phyloP scores from a whole-genome alignment of 2,888 invertebrate genomes.

The Pheosia tremula region DNA sequence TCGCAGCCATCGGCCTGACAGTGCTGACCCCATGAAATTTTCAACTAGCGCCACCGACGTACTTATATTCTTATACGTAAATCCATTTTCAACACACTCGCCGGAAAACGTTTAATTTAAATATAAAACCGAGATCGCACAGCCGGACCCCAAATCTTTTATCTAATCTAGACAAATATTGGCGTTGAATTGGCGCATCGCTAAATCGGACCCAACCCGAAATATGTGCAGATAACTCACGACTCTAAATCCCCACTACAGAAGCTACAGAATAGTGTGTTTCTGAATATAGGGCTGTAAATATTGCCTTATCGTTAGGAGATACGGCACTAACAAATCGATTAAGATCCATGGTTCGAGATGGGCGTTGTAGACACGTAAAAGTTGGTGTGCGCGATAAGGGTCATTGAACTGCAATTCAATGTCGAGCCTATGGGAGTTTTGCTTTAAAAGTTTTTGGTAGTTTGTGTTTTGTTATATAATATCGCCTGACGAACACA shows the following conservation, averaged over 20 bases:
- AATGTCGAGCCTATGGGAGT: slow-evolving; percentile 37
- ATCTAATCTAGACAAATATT: slow-evolving; percentile 74
- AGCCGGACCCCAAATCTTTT: slow-evolving; percentile 54
- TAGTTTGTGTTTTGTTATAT: slow-evolving; percentile 50
- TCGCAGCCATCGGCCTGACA: too few species aligned
- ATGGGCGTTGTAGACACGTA: slow-evolving; percentile 70
- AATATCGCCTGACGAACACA: too few species aligned
- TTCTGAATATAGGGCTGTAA: slow-evolving; percentile 27
- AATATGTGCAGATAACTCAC: slow-evolving; percentile 28
- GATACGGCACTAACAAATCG: slow-evolving; percentile 61
- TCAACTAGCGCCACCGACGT: too few species aligned
- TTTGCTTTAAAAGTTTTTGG: slow-evolving; percentile 46
- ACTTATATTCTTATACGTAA: background rate
- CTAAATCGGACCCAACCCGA: slow-evolving; percentile 46
- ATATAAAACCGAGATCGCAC: slow-evolving; percentile 44
- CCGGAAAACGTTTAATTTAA: slow-evolving; percentile 46
- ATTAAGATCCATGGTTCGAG: slow-evolving; percentile 58
- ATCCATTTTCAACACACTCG: slow-evolving; percentile 37
- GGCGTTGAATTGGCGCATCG: slow-evolving; percentile 58
- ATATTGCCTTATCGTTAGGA: slow-evolving; percentile 47
- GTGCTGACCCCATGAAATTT: too few species aligned
- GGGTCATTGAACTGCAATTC: slow-evolving; percentile 62
- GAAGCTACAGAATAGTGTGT: slow-evolving; percentile 40
- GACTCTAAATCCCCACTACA: slow-evolving; percentile 33
- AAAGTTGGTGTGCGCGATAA: slow-evolving; percentile 71